Evolutionary conservation across 2,888 invertebrate species (phyloP), one percentile per base, ranked within the genome.

Genomic region (Drosophila putrida): DNA sequence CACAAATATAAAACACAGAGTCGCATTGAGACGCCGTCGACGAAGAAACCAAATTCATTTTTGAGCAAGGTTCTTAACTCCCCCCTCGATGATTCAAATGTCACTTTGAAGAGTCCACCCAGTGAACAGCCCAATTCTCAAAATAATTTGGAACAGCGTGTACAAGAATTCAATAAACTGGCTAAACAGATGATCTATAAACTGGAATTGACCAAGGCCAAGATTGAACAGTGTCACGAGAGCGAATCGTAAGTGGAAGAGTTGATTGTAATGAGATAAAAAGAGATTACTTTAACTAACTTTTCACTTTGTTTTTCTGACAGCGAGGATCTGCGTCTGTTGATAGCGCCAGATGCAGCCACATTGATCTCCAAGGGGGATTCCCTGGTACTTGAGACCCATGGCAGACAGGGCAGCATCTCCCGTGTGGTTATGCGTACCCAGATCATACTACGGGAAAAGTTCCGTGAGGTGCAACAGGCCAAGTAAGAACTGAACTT

Each of bases 341-440:
- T 90, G 1, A 92, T 96, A 72, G 96, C 96, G 10, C 96, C 96
- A 2, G 96, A 96, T 90, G 96, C 96, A 66, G 96, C 96, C 6
- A 94, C 95, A 63, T 93, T 96, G 35, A 96, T 96, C 75, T 96
- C 96, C 15, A 95, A 95, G 88, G 96, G 96, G 0, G 96, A 96
- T 91, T 95, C 95, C 63, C 93, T 96, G 44, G 95, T 96, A 28
- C 94, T 96, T 91, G 94, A 94, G 41, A 94, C 94, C n/a, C 96
- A 96, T 91, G 93, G 93, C 36, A 92, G 90, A 66, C 90, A 91
- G 60, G 87, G 90, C 35, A 89, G 88, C 69, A 81, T 93, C 6
- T 92, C 93, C 1, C 91, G 92, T 6, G 74, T 91, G 6, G 92
- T 93, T 1, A 92, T 93, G 91, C 86, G 89, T 51, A 91, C 91